A percentile compares a stretch with the other conserved stretches of the same genome.
These are phyloP conservation scores for Tapera naevia DNA, from an alignment of 2,797 vertebrate genomes.

Conservation along the genomic window DNA sequence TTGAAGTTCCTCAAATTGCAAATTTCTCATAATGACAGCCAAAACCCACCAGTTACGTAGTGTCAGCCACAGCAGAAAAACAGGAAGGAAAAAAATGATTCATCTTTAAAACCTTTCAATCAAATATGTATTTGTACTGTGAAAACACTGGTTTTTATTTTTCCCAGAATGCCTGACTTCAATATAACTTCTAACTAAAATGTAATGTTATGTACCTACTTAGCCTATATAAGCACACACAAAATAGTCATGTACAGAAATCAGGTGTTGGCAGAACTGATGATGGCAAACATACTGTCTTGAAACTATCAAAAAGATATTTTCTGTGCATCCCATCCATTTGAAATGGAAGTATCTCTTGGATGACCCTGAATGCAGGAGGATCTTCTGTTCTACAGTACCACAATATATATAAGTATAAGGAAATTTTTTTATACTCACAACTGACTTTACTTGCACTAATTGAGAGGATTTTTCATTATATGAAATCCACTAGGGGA, in stretches of 20 bases:
- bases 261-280: not conserved
- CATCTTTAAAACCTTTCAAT: not conserved
- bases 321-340: not conserved
- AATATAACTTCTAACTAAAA: not conserved
- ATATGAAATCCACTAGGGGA: not conserved
- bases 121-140: not conserved
- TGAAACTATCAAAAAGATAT: not conserved
- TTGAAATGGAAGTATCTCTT: not conserved
- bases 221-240: not conserved
- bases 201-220: not conserved
- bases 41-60: slow-evolving; percentile 6
- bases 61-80: not conserved
- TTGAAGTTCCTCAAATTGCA: slow-evolving; percentile 12
- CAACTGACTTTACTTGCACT: not conserved
- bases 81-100: not conserved
- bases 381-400: not conserved
- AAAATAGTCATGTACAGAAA: not conserved
- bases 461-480: not conserved
- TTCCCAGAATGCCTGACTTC: not conserved
- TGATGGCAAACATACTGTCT: not conserved
- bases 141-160: not conserved
- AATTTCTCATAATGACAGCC: slow-evolving; percentile 5
- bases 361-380: not conserved
- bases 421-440: not conserved
- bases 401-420: not conserved